These are phyloP conservation scores for Anthopleura xanthogrammica DNA, from an alignment of 92 coral and sea anemone genomes.

Conservation along the genomic window DNA sequence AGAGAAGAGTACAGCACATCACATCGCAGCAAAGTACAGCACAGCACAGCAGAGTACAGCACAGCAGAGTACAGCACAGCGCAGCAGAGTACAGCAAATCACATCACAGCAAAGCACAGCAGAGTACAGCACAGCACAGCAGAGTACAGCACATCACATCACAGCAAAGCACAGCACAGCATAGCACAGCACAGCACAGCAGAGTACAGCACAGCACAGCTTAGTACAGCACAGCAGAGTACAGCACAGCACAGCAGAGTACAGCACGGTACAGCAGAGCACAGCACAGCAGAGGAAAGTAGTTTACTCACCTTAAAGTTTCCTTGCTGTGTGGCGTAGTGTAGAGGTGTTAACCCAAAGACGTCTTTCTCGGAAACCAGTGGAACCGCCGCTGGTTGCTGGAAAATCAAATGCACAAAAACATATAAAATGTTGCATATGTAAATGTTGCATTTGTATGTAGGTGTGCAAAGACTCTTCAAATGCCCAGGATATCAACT, in stretches of 20 bases:
- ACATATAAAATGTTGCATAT: too few relatives aligned
- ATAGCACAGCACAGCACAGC: too few relatives aligned
- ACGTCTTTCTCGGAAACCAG: constrained; percentile 42
- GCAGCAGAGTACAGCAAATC: too few relatives aligned
- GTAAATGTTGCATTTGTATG: too few relatives aligned
- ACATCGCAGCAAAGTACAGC: background rate
- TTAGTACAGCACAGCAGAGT: too few relatives aligned
- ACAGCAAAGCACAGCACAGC: background rate
- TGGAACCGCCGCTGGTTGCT: constrained; percentile 16
- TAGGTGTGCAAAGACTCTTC: too few relatives aligned
- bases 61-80: background rate
- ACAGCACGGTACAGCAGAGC: too few relatives aligned
- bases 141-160: too few relatives aligned
- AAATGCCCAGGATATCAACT: too few relatives aligned
- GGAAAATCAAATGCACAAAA: background rate
- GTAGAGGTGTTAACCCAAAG: constrained; percentile 34
- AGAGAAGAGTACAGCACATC: background rate
- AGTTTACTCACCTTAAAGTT: constrained; percentile 24
- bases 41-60: too few relatives aligned
- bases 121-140: too few relatives aligned
- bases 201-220: background rate
- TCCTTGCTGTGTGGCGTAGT: constrained; percentile 40
- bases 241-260: background rate
- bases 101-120: background rate
- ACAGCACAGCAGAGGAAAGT: background rate